Evolutionary conservation across 2,113 vertebrate genomes (phyloP).

Genomic region (Monopterus albus): DNA sequence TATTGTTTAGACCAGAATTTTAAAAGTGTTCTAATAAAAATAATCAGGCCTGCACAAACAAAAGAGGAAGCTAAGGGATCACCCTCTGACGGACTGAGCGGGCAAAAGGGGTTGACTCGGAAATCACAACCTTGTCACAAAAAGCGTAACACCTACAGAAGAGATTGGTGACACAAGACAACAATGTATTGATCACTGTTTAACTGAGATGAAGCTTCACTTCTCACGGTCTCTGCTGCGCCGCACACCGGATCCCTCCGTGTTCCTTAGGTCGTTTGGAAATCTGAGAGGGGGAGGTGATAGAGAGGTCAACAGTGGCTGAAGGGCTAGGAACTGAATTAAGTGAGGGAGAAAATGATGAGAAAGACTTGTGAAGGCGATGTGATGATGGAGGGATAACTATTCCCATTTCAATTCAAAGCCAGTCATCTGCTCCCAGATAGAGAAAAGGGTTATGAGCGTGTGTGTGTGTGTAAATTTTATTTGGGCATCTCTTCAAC

Average conservation of each 20-base stretch:
- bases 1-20: too few relatives aligned
- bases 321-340: not conserved
- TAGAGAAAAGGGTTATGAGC: not conserved
- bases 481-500: too few relatives aligned
- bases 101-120: too few relatives aligned
- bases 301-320: not conserved
- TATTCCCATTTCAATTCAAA: not conserved
- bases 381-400: slow-evolving; percentile 7
- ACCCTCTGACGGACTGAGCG: too few relatives aligned
- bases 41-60: too few relatives aligned
- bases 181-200: not conserved
- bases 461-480: too few relatives aligned
- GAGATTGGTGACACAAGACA: too few relatives aligned
- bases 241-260: slow-evolving; percentile 33
- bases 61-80: too few relatives aligned
- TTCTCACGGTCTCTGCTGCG: slow-evolving; percentile 22
- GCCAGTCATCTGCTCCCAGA: not conserved
- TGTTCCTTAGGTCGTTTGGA: slow-evolving; percentile 55
- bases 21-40: too few relatives aligned
- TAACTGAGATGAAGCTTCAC: slow-evolving; percentile 58
- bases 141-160: too few relatives aligned
- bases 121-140: too few relatives aligned
- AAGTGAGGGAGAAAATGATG: not conserved
- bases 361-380: slow-evolving; percentile 2
- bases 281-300: slow-evolving; percentile 49